Evolutionary conservation across 64 coral and sea anemone species (phyloP), one percentile per base, ranked within the genome.

Genomic region (Acropora tenuis): DNA sequence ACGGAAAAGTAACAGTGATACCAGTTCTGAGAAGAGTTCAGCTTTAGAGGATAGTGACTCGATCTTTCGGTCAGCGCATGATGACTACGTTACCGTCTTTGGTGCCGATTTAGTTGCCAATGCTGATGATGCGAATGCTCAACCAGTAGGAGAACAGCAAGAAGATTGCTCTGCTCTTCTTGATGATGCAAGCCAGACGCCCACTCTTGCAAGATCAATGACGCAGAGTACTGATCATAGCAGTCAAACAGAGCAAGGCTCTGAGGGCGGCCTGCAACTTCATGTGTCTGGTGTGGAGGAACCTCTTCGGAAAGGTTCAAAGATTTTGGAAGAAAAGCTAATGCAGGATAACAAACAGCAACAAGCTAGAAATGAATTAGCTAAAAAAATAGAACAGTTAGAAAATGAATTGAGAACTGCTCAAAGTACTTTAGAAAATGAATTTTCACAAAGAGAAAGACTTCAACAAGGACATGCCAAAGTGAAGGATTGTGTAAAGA

Each of bases 21-120:
- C 82, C 59, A 84, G 73, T 2, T 96, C 94, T 0, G 91, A 96
- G 19, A 88, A 69, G 41, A 96, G 92, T 69, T 93, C 94, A 1
- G 87, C 49, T 0, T 43, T 93, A 17, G 90, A 92, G 48, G 95
- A 97, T 82, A 97, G 92, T 65, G 95, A 97, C 73, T 49, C 91
- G 8, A 82, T 97, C 89, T 97, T 97, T 68, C 90, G 79, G 59
- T 97, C 95, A 50, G 95, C 95, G 1, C 92, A 97, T 74, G 95
- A 97, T 20, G 95, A 97, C 6, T 97, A 97, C 91, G 95, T 97
- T 2, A 97, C 95, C 17, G 95, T 97, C 8, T 89, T 87, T 78
- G 95, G 82, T 53, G 78, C 92, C 40, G 95, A 97, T 55, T 60
- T 94, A 8, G 92, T 68, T 7, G 69, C 16, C 17, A 50, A 90